These are phyloP conservation scores for Pomacea maculata DNA, from an alignment of 1,140 invertebrate genomes.

Conservation along the genomic window DNA sequence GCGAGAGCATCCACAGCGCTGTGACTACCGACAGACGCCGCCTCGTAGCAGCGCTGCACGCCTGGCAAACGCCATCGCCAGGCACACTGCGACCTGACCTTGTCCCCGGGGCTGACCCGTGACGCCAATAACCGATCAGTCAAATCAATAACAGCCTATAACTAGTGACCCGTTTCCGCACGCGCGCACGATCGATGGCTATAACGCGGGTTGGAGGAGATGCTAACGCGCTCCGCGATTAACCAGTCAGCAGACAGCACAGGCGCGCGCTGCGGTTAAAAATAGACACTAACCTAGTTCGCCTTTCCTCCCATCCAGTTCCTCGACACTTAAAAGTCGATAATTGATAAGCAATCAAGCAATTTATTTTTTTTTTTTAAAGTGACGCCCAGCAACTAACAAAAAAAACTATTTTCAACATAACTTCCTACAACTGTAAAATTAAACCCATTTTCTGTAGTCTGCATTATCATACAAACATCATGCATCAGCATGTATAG, in stretches of 20 bases:
- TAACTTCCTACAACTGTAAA: too few species aligned
- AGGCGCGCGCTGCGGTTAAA: constrained; percentile 10
- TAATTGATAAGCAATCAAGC: too few species aligned
- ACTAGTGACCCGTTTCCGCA: constrained; percentile 13
- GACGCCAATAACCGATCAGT: constrained; percentile 17
- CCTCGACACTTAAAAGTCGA: too few species aligned
- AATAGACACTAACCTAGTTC: constrained; percentile 11
- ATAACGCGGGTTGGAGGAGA: background rate
- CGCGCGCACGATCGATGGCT: constrained; percentile 9
- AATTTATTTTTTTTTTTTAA: too few species aligned
- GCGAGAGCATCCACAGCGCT: too few species aligned
- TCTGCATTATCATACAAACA: too few species aligned
- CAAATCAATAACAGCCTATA: background rate
- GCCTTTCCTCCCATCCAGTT: too few species aligned
- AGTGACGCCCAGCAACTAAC: too few species aligned
- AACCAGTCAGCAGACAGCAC: background rate
- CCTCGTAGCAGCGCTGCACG: background rate
- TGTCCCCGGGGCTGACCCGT: background rate
- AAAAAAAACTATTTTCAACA: too few species aligned
- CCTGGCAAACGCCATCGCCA: background rate
- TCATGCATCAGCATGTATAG: too few species aligned
- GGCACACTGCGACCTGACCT: background rate
- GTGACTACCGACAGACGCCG: too few species aligned
- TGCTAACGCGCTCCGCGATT: constrained; percentile 11
- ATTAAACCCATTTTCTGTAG: too few species aligned